phyloP scores from a whole-genome alignment of 2,113 vertebrate species.

The Peromyscus leucopus region DNA sequence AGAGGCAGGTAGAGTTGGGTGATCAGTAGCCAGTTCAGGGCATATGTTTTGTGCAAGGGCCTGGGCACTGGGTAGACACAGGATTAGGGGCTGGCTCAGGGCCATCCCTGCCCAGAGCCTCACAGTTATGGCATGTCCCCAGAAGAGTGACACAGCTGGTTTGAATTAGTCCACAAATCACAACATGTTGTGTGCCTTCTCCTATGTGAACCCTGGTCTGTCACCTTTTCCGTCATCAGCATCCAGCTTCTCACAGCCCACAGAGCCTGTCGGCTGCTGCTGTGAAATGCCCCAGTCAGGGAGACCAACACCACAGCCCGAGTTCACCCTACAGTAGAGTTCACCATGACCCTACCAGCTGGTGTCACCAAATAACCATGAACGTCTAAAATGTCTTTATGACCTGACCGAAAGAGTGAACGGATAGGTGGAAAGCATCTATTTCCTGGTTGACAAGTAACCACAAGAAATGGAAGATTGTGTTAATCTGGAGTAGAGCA shows the following conservation, averaged over 20 bases:
- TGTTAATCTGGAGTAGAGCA: not conserved
- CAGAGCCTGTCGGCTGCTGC: too few relatives aligned
- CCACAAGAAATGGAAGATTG: not conserved
- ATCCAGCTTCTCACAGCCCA: not conserved
- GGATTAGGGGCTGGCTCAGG: not conserved
- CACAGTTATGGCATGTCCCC: not conserved
- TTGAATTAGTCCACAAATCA: not conserved
- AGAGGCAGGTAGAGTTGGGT: not conserved
- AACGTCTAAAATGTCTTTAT: slow-evolving; percentile 1
- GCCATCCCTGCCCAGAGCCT: not conserved
- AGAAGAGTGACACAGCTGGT: not conserved
- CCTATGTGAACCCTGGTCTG: not conserved
- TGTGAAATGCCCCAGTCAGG: not conserved
- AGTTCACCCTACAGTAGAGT: not conserved
- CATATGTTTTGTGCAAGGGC: not conserved
- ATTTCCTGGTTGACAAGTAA: not conserved
- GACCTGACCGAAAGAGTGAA: not conserved
- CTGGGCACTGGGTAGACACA: not conserved
- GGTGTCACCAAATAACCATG: not conserved
- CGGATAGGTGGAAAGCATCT: rapidly evolving
- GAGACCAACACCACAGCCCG: not conserved
- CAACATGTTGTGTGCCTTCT: not conserved
- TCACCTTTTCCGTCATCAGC: slow-evolving; percentile 11
- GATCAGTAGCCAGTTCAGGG: not conserved
- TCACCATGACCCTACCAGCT: not conserved